Evolutionary conservation across 2,888 invertebrate genomes (phyloP).

Genomic region (Epsilonema sp.): DNA sequence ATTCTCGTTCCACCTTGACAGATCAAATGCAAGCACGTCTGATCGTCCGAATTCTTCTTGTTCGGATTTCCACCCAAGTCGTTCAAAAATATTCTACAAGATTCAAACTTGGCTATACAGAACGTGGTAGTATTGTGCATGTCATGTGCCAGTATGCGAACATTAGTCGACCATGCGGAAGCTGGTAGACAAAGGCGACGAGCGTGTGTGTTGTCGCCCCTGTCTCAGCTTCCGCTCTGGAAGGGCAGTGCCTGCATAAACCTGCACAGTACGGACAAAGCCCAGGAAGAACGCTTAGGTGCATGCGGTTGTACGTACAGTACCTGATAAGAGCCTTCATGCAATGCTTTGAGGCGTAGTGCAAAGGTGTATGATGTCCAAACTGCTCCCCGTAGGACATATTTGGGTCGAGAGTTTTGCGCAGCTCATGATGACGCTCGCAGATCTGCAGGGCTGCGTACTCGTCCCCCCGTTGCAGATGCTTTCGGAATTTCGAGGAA

Average conservation of each 20-base stretch:
- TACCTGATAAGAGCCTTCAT: constrained; percentile 43
- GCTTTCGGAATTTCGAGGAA: constrained; percentile 48
- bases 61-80: constrained; percentile 48
- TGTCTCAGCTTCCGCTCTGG: too few relatives aligned
- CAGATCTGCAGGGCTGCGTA: constrained; percentile 47
- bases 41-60: constrained; percentile 44
- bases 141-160: too few relatives aligned
- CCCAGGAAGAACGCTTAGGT: too few relatives aligned
- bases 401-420: constrained; percentile 46
- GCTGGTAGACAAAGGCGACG: too few relatives aligned
- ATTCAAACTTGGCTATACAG: too few relatives aligned
- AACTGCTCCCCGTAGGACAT: constrained; percentile 46
- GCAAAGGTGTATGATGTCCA: constrained; percentile 46
- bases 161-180: too few relatives aligned
- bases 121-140: too few relatives aligned
- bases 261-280: too few relatives aligned
- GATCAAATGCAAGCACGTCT: constrained; percentile 44
- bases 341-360: constrained; percentile 46
- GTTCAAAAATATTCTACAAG: constrained; percentile 41
- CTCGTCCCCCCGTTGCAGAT: constrained; percentile 48
- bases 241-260: too few relatives aligned
- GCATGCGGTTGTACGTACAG: background rate
- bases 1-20: constrained; percentile 34
- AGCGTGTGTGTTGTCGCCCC: too few relatives aligned
- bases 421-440: constrained; percentile 43